Conservation (phyloP, 2,888 invertebrate species). For the Aricia artaxerxes region DNA sequence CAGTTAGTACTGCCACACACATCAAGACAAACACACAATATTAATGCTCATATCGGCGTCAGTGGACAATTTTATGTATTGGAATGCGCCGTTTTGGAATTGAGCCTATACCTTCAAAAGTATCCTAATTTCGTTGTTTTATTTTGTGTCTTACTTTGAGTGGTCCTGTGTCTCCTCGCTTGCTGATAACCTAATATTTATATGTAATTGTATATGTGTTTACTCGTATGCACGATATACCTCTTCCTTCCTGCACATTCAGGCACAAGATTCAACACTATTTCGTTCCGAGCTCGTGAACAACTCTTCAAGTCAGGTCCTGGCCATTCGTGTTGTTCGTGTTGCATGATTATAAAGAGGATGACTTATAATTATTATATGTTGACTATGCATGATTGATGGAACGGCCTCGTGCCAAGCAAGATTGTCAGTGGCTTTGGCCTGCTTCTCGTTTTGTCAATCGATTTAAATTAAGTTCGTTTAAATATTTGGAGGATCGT, state of each 20-base stretch:
- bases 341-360: conserved; percentile 74
- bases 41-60: conserved; percentile 54
- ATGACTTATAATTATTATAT: conserved; percentile 64
- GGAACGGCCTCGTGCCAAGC: conserved; percentile 74
- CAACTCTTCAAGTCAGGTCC: conserved; percentile 68
- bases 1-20: conserved; percentile 56
- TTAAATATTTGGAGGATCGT: conserved; percentile 22
- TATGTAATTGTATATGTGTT: conserved; percentile 64
- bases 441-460: conserved; percentile 63
- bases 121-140: conserved; percentile 60
- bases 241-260: conserved; percentile 73
- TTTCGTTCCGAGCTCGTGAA: conserved; percentile 74
- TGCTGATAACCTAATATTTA: conserved; percentile 62
- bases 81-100: conserved; percentile 67
- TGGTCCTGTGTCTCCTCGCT: conserved; percentile 69
- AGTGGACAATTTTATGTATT: conserved; percentile 60
- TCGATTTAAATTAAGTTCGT: conserved; percentile 34
- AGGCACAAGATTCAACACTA: conserved; percentile 69
- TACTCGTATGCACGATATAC: conserved; percentile 71
- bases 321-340: conserved; percentile 77
- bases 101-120: conserved; percentile 67
- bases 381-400: conserved; percentile 75
- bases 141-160: conserved; percentile 59
- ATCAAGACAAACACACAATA: conserved; percentile 50
- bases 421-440: conserved; percentile 64